Base-by-base conservation (phyloP, 2,797 vertebrate genomes). In the Danionella dracula region DNA sequence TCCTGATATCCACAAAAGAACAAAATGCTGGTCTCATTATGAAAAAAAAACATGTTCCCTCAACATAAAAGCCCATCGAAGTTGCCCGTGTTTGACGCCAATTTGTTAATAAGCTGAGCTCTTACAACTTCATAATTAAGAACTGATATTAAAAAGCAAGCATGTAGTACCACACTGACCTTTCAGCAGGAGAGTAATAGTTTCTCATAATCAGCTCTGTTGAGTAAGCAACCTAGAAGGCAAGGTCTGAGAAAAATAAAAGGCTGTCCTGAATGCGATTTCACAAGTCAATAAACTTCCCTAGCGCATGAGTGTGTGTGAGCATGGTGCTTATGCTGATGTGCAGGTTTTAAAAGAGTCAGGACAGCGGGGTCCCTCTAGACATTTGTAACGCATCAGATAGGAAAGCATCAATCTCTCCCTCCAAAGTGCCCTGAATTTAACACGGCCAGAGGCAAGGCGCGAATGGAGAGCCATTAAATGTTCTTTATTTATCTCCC, bases 201-300 rank as follows among this genome's bases (percentile, higher is more conserved):
- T 71, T 77, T 15, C 13, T 79, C 71, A 78, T 89, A 86, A 87
- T 85, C 83, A 85, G 85, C 82, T 85, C 83, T 89, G 86, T 88
- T 85, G 86, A 88, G 88, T 89, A 91, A 90, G 88, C 88, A 89
- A 84, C 83, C 87, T 87, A 76, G 80, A 82, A 79, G 79, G 76
- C 81, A 85, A 85, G 83, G 85, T 77, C 74, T 71, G 19, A 59
- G 23, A 66, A 42, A 73, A 42, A 71, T 82, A 74, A 79, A 76
- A 86, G 76, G 78, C 71, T 80, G 78, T 77, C 80, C 78, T 78
- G 79, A 83, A 79, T 83, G 82, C 75, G 79, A 84, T 85, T 87
- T 87, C 82, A 80, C 82, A 84, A 87, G 84, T 84, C 85, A 74
- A 86, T 88, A 86, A 88, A 86, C 78, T 83, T 75, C 58, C 41